A percentile compares a stretch with the other conserved stretches of the same genome.
Evolutionary conservation across 2,113 vertebrate species (phyloP).

Genomic region (Hippocampus zosterae): DNA sequence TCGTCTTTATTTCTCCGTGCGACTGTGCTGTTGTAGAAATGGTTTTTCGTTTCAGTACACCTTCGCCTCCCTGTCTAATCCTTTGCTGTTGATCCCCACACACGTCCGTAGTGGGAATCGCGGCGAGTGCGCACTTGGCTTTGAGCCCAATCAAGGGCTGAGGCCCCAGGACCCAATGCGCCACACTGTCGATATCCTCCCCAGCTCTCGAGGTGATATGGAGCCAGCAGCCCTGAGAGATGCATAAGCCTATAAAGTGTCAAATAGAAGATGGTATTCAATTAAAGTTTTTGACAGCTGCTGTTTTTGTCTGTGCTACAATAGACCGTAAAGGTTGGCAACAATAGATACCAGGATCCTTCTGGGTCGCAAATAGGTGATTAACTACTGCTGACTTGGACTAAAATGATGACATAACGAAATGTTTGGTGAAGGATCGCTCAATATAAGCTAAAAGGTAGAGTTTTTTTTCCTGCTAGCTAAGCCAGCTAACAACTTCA

Average conservation of each 20-base stretch:
- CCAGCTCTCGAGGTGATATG: constrained; percentile 26
- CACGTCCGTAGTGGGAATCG: constrained; percentile 29
- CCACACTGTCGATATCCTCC: constrained; percentile 31
- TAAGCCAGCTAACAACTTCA: no score
- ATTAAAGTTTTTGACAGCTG: background rate
- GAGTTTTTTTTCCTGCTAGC: no score
- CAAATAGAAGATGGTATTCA: constrained; percentile 6
- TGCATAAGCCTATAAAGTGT: constrained; percentile 4
- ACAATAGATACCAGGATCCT: no score
- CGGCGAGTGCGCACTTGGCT: constrained; percentile 29
- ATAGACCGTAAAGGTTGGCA: background rate
- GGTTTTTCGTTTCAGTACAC: constrained; percentile 4
- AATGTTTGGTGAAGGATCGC: no score
- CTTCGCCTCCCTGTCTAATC: background rate
- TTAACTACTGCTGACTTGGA: no score
- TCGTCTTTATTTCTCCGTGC: constrained; percentile 15
- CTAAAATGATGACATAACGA: no score
- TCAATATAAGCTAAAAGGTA: no score
- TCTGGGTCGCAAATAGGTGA: no score
- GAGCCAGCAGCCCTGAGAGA: constrained; percentile 13
- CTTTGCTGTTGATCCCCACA: constrained; percentile 22
- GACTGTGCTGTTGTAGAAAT: constrained; percentile 18
- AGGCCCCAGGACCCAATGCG: constrained; percentile 27
- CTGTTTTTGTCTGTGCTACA: background rate
- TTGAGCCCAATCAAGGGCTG: constrained; percentile 33